Conservation (phyloP, 2,113 vertebrate genomes). For the Corythoichthys haematopterus region DNA sequence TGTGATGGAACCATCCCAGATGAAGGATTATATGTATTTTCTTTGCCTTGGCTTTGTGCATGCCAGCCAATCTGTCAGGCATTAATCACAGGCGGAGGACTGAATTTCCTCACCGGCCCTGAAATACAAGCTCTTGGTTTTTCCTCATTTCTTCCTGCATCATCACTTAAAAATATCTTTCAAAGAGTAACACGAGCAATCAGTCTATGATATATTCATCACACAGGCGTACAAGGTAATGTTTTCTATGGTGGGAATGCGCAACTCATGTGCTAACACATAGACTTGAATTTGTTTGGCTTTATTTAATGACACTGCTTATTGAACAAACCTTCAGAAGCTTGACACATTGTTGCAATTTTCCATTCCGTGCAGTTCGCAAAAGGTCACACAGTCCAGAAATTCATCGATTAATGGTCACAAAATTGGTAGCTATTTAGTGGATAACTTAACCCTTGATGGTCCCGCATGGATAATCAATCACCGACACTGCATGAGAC, state of each 20-base stretch:
- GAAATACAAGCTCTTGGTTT: constrained; percentile 19
- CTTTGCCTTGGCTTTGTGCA: constrained; percentile 40
- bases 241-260: background rate
- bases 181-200: constrained; percentile 15
- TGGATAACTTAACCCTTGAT: background rate
- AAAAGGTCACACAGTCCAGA: background rate
- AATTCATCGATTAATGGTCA: background rate
- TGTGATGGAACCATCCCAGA: constrained; percentile 30
- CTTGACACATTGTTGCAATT: background rate
- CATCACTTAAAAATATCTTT: constrained; percentile 9
- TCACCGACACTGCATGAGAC: background rate
- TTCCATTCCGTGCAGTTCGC: background rate
- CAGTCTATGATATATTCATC: constrained; percentile 6
- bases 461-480: background rate
- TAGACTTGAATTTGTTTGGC: constrained; percentile 8
- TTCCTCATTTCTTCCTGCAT: constrained; percentile 1
- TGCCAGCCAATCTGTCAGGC: constrained; percentile 34
- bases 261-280: background rate
- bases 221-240: background rate
- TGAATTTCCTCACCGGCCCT: constrained; percentile 21
- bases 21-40: constrained; percentile 29
- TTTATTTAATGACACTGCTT: background rate
- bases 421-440: background rate
- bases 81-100: constrained; percentile 18
- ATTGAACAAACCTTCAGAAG: background rate